Conservation (phyloP, 2,113 vertebrate genomes). For the Gasterosteus aculeatus region DNA sequence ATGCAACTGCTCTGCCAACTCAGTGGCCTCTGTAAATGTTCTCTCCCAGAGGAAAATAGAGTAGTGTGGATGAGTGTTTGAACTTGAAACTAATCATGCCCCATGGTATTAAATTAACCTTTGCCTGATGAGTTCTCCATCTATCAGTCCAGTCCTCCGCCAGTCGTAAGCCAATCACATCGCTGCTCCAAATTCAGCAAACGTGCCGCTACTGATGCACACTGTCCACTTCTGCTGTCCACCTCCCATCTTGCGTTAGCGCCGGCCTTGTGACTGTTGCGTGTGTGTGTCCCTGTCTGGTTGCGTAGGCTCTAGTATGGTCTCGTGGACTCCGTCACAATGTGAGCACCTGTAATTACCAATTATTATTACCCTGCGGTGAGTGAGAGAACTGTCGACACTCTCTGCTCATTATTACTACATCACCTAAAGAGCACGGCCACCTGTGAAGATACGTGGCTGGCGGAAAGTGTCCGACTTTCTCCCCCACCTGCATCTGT, state of each 20-base stretch:
- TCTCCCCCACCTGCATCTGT: not conserved
- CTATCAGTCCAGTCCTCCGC: constrained; percentile 44
- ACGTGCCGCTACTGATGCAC: constrained; percentile 36
- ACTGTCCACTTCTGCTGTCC: constrained; percentile 28
- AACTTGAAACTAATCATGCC: constrained; percentile 54
- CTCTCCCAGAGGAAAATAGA: constrained; percentile 1
- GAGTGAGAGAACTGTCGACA: constrained; percentile 19
- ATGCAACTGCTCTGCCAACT: constrained; percentile 14
- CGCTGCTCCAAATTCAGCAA: constrained; percentile 35
- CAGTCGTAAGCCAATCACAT: constrained; percentile 46
- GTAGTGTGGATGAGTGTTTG: constrained; percentile 43
- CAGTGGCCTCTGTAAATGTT: constrained; percentile 23
- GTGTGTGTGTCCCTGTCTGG: constrained; percentile 16
- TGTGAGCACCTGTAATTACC: constrained; percentile 16
- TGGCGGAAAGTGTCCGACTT: not conserved
- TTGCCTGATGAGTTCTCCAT: constrained; percentile 59
- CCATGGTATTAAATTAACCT: constrained; percentile 64
- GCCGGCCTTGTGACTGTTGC: not conserved
- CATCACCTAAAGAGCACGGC: not conserved
- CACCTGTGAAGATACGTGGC: constrained; percentile 2
- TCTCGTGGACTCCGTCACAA: constrained; percentile 11
- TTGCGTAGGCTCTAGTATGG: constrained; percentile 21
- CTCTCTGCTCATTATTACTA: constrained; percentile 13
- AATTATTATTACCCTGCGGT: constrained; percentile 1
- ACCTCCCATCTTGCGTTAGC: not conserved